A percentile compares a stretch with the other conserved stretches of the same genome.
Evolutionary conservation across 2,888 invertebrate genomes (phyloP).

Genomic region (Matsumyia berberina): DNA sequence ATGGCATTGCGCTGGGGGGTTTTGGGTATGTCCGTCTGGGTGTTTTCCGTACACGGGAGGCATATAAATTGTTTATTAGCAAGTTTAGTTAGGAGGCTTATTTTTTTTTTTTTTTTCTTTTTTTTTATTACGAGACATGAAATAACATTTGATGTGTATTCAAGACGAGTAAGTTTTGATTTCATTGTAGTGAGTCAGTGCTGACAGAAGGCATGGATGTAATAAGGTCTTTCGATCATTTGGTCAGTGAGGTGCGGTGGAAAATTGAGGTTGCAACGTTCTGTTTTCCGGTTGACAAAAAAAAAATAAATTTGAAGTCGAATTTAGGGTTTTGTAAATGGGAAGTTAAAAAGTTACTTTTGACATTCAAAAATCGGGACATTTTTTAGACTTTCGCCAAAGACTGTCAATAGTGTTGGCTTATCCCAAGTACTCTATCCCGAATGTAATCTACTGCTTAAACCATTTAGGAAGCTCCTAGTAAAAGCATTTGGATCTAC

Average conservation of each 20-base stretch:
- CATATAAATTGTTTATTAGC: conserved; percentile 49
- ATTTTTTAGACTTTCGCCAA: too few species aligned
- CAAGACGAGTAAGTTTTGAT: conserved; percentile 30
- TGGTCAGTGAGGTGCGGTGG: not conserved
- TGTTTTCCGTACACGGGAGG: conserved; percentile 51
- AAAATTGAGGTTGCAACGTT: conserved; percentile 5
- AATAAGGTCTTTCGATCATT: conserved; percentile 12
- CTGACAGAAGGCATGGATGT: not conserved
- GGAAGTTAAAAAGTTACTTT: too few species aligned
- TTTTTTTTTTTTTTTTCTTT: conserved; percentile 26
- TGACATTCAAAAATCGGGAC: too few species aligned
- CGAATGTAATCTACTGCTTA: too few species aligned
- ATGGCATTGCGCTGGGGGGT: conserved; percentile 31
- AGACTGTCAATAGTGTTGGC: too few species aligned
- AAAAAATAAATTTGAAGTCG: too few species aligned
- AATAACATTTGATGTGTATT: conserved; percentile 45
- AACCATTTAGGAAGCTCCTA: too few species aligned
- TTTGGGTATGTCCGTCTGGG: conserved; percentile 34
- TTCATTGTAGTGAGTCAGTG: conserved; percentile 17
- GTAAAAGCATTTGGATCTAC: too few species aligned
- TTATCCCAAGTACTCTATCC: too few species aligned
- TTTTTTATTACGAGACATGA: conserved; percentile 19
- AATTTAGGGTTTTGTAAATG: too few species aligned
- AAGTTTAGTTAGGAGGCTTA: conserved; percentile 34
- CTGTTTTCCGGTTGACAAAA: not conserved